Percentiles rank a stretch among this genome's conserved stretches.
Evolutionary conservation across 2,113 vertebrate species (phyloP).

Genomic region (Tachysurus vachellii): DNA sequence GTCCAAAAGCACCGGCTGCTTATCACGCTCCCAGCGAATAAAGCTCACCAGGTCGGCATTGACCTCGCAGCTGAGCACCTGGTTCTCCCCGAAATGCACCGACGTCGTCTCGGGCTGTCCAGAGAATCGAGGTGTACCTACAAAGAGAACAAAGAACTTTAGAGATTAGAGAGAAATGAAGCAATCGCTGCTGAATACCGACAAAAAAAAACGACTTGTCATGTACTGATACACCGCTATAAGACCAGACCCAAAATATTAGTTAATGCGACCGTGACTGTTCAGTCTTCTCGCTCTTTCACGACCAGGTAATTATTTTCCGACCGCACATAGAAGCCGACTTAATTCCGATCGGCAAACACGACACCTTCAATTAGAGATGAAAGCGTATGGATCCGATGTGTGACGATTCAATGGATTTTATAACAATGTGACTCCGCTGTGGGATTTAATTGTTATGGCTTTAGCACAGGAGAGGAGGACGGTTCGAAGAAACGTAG

Average conservation of each 20-base stretch:
- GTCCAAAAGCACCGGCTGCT: constrained; percentile 70
- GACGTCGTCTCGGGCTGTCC: constrained; percentile 80
- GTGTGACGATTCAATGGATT: neutral
- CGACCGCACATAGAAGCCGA: constrained; percentile 58
- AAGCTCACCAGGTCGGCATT: constrained; percentile 82
- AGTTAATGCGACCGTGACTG: constrained; percentile 65
- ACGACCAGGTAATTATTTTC: constrained; percentile 65
- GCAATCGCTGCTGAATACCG: neutral
- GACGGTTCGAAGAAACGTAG: constrained; percentile 39
- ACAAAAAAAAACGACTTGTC: neutral
- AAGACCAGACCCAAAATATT: constrained; percentile 49
- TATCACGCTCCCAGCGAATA: constrained; percentile 87
- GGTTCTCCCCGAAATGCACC: constrained; percentile 74
- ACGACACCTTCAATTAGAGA: constrained; percentile 5
- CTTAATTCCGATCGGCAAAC: constrained; percentile 53
- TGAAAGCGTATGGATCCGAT: neutral
- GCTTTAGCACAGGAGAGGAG: neutral
- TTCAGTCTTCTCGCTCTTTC: constrained; percentile 59
- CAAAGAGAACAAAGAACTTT: neutral
- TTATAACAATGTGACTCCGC: neutral
- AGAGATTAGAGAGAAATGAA: neutral
- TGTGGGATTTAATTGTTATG: constrained; percentile 55
- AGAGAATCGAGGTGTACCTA: constrained; percentile 86
- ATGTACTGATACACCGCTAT: neutral
- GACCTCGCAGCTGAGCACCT: constrained; percentile 85